Evolutionary conservation across 2,797 vertebrate genomes (phyloP).

Genomic region (Staurois parvus): DNA sequence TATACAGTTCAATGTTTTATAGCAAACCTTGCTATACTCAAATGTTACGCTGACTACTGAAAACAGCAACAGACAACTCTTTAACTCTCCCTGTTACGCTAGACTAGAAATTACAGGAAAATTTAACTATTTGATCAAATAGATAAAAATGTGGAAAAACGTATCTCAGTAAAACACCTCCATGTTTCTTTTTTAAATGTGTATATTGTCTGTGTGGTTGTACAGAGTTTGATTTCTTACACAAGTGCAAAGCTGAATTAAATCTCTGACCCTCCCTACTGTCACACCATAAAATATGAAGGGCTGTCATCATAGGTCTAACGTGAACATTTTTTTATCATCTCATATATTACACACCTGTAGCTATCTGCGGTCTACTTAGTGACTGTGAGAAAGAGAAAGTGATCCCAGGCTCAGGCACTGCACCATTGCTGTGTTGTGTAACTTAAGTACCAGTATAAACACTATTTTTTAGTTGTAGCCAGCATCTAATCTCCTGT

Average conservation of each 20-base stretch:
- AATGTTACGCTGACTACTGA: no score
- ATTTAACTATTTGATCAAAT: background rate
- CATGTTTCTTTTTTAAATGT: background rate
- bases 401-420: constrained; percentile 34
- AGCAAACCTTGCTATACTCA: no score
- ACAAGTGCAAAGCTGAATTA: constrained; percentile 26
- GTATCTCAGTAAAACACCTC: no score
- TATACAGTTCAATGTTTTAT: no score
- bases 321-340: constrained; percentile 53
- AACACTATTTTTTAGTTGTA: constrained; percentile 59
- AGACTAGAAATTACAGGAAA: background rate
- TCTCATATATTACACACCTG: constrained; percentile 59
- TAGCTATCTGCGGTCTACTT: constrained; percentile 46
- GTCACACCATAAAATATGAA: constrained; percentile 43
- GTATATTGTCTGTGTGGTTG: background rate
- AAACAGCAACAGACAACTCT: no score
- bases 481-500: constrained; percentile 24
- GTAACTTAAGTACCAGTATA: constrained; percentile 51
- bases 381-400: constrained; percentile 39
- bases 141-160: no score
- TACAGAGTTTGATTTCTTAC: constrained; percentile 1
- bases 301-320: constrained; percentile 58
- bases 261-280: constrained; percentile 11
- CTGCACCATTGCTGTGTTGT: constrained; percentile 48
- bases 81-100: no score